Percentiles rank a stretch among this genome's conserved stretches.
phyloP scores from a whole-genome alignment of 2,888 invertebrate species.

The Drosophila merina region DNA sequence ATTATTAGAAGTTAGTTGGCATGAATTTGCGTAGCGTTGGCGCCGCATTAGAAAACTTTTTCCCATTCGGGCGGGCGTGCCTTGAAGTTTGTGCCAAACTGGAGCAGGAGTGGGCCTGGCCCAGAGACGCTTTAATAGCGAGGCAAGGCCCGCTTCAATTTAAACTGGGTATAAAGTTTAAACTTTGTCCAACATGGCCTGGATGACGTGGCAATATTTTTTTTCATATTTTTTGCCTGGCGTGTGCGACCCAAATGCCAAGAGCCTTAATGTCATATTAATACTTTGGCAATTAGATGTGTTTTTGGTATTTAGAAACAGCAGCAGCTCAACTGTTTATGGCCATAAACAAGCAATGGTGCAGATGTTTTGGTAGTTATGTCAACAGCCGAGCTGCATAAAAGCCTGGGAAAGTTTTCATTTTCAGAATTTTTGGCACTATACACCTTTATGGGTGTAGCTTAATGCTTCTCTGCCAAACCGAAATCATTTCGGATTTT shows the following conservation, averaged over 20 bases:
- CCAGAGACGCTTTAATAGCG: constrained; percentile 19
- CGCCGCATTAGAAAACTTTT: constrained; percentile 69
- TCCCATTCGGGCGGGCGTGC: constrained; percentile 22
- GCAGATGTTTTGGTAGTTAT: constrained; percentile 3
- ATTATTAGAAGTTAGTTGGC: constrained; percentile 76
- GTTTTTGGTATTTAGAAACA: constrained; percentile 12
- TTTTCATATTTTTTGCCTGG: neutral
- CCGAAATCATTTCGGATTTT: neutral
- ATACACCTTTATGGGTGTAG: neutral
- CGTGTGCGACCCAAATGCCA: constrained; percentile 17
- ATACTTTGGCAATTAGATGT: constrained; percentile 32
- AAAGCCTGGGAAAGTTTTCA: neutral
- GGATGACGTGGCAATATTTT: constrained; percentile 12
- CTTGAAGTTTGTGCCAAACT: constrained; percentile 42
- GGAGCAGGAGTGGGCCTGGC: constrained; percentile 10
- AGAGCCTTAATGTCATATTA: constrained; percentile 28
- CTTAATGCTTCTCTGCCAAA: neutral
- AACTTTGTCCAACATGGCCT: constrained; percentile 32
- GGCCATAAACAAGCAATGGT: neutral
- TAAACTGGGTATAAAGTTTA: constrained; percentile 32
- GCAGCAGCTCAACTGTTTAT: constrained; percentile 11
- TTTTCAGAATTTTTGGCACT: neutral
- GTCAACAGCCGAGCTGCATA: neutral
- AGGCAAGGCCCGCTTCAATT: constrained; percentile 16
- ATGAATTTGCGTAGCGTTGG: constrained; percentile 61